Evolutionary conservation across 2,797 vertebrate genomes (phyloP).

Genomic region (Liparis tanakae): DNA sequence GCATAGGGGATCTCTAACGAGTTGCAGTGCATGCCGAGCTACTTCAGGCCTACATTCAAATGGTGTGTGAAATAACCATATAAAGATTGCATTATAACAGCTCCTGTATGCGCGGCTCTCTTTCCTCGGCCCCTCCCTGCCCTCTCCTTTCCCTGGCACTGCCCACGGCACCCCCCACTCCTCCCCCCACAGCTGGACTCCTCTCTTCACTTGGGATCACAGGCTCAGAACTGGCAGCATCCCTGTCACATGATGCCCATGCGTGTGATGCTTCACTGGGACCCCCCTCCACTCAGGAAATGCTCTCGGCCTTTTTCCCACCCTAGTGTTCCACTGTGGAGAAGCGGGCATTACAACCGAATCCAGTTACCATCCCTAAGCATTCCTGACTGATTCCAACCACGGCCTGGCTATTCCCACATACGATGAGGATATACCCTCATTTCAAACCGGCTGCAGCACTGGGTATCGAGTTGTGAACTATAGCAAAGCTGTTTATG

Average conservation of each 20-base stretch:
- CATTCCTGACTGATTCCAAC: slow-evolving; percentile 83
- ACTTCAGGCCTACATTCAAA: background rate
- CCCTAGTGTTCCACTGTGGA: slow-evolving; percentile 78
- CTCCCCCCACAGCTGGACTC: slow-evolving; percentile 49
- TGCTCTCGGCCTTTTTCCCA: slow-evolving; percentile 83
- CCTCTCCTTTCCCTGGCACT: slow-evolving; percentile 45
- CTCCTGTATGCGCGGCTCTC: slow-evolving; percentile 13
- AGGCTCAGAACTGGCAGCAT: slow-evolving; percentile 73
- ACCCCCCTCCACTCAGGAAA: slow-evolving; percentile 85
- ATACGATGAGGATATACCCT: slow-evolving; percentile 76
- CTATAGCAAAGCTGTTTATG: slow-evolving; percentile 74
- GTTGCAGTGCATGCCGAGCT: background rate
- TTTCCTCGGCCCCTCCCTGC: slow-evolving; percentile 24
- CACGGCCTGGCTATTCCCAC: slow-evolving; percentile 77
- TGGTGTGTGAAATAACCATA: slow-evolving; percentile 1
- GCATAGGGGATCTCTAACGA: background rate
- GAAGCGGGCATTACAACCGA: slow-evolving; percentile 77
- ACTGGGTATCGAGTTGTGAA: slow-evolving; percentile 76
- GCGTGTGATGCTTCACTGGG: slow-evolving; percentile 83
- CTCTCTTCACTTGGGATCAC: slow-evolving; percentile 66
- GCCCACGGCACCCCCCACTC: slow-evolving; percentile 43
- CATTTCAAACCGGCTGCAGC: slow-evolving; percentile 68
- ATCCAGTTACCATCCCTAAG: slow-evolving; percentile 79
- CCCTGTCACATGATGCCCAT: slow-evolving; percentile 80
- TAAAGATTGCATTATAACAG: background rate